A percentile compares a stretch with the other conserved stretches of the same genome.
phyloP scores from a whole-genome alignment of 2,113 vertebrate genomes.

The Terrapene triunguis region DNA sequence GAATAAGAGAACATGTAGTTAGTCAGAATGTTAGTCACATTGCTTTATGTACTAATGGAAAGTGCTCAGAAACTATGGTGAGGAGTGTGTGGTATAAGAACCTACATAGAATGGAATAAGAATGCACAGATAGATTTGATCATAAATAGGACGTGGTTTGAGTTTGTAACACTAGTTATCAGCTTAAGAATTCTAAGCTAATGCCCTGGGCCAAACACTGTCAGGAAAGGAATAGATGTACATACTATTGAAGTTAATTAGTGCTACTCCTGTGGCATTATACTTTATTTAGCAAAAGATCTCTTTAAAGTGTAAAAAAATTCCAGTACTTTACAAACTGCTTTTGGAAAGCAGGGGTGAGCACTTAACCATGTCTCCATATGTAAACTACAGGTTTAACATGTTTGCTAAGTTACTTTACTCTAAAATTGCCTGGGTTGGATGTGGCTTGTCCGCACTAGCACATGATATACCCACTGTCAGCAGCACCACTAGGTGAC shows the following conservation, averaged over 20 bases:
- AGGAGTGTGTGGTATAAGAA: background rate
- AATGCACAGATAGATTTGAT: background rate
- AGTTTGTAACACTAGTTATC: background rate
- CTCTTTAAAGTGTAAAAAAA: too few species aligned
- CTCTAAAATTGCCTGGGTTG: background rate
- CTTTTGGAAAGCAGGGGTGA: background rate
- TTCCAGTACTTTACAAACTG: background rate
- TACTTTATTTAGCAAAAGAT: background rate
- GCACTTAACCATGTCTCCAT: background rate
- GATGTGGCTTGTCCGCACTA: background rate
- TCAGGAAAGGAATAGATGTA: background rate
- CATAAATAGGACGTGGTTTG: constrained; percentile 17
- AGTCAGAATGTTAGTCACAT: background rate
- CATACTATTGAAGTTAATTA: background rate
- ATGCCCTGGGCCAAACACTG: background rate
- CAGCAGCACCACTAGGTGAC: background rate
- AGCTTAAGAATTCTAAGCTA: background rate
- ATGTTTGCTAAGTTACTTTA: background rate
- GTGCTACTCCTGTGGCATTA: background rate
- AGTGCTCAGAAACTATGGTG: background rate
- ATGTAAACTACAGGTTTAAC: background rate
- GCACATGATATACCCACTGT: background rate
- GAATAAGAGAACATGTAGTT: background rate
- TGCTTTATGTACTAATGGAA: constrained; percentile 29
- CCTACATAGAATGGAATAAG: background rate